Conservation (phyloP, 2,888 invertebrate species). For the Cheilosia soror region DNA sequence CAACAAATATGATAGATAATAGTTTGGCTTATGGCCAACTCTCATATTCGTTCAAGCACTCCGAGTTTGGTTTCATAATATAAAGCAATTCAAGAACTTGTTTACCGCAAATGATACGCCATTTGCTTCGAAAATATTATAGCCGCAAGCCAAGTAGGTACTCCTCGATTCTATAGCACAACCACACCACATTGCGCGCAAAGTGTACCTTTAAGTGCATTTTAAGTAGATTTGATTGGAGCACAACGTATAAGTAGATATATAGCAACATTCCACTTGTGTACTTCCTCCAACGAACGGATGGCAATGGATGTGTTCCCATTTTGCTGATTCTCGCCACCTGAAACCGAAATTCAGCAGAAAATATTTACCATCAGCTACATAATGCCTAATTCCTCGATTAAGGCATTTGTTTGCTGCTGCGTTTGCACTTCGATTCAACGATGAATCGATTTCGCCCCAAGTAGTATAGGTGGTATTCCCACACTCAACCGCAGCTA, state of each 20-base stretch:
- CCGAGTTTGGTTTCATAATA: conserved; percentile 50
- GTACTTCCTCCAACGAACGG: background rate
- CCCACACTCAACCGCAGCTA: conserved; percentile 2
- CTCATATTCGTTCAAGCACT: conserved; percentile 18
- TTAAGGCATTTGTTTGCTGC: conserved; percentile 4
- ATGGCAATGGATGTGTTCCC: conserved; percentile 3
- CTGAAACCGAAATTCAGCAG: conserved; percentile 10
- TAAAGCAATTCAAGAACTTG: conserved; percentile 45
- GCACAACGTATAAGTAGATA: conserved; percentile 15
- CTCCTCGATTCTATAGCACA: conserved; percentile 1
- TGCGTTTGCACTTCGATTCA: conserved; percentile 11
- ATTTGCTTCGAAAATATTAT: conserved; percentile 12
- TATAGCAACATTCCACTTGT: background rate
- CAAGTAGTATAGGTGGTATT: background rate
- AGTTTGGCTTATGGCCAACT: conserved; percentile 59
- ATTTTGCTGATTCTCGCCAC: background rate
- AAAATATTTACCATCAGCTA: conserved; percentile 13
- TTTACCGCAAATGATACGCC: conserved; percentile 41
- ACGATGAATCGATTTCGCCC: conserved; percentile 10
- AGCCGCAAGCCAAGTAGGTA: conserved; percentile 19
- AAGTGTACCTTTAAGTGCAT: conserved; percentile 42
- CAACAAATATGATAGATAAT: conserved; percentile 22
- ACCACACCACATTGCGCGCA: background rate
- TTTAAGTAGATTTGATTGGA: conserved; percentile 51
- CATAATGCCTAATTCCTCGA: background rate